Evolutionary conservation across 1,140 invertebrate genomes (phyloP).

Genomic region (Micrasema minimum): DNA sequence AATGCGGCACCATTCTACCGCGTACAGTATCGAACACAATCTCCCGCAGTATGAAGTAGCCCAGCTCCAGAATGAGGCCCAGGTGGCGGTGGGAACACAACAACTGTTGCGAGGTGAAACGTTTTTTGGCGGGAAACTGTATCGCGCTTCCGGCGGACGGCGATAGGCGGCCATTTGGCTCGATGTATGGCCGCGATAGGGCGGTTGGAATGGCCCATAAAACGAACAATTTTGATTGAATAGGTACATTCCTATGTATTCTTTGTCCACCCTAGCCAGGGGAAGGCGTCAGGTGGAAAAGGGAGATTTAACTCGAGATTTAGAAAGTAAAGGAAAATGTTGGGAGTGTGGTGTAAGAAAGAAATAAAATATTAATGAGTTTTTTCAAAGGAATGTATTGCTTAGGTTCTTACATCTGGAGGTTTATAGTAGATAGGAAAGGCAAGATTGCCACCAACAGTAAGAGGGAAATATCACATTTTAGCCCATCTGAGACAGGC

Average conservation of each 20-base stretch:
- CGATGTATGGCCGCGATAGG: slow-evolving; percentile 49
- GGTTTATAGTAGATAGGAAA: no score
- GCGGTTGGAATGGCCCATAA: slow-evolving; percentile 50
- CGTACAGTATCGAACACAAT: neutral
- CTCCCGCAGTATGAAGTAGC: neutral
- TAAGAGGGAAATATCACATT: no score
- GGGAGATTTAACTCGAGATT: slow-evolving; percentile 29
- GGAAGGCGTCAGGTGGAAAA: slow-evolving; percentile 1
- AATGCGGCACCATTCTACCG: neutral
- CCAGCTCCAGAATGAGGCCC: neutral
- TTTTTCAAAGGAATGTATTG: no score
- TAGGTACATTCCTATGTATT: slow-evolving; percentile 33
- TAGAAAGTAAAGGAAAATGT: neutral
- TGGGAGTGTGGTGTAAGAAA: neutral
- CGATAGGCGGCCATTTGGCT: slow-evolving; percentile 48
- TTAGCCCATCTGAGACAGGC: no score
- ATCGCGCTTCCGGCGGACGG: slow-evolving; percentile 46
- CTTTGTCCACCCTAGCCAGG: slow-evolving; percentile 14
- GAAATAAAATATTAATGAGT: neutral
- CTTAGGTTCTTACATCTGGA: no score
- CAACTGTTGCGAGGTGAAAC: slow-evolving; percentile 38
- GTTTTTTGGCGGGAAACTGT: slow-evolving; percentile 44
- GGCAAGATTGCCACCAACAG: no score
- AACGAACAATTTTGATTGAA: slow-evolving; percentile 53
- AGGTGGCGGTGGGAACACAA: neutral